phyloP scores from a whole-genome alignment of 2,113 vertebrate genomes.

The Mus pahari region DNA sequence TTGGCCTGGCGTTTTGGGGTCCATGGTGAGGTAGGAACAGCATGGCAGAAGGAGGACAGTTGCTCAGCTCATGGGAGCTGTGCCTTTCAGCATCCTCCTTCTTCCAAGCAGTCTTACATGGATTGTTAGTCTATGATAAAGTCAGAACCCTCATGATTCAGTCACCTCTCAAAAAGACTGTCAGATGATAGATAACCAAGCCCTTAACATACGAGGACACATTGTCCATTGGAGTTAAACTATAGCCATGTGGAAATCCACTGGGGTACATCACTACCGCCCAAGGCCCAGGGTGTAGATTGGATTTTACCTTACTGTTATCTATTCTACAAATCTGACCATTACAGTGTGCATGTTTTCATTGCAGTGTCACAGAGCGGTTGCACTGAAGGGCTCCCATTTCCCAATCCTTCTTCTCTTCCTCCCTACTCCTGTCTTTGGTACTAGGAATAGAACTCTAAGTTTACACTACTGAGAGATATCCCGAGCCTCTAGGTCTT shows the following conservation, averaged over 20 bases:
- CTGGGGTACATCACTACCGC: too few species aligned
- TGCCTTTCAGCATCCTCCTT: background rate
- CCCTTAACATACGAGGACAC: background rate
- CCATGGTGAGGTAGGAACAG: background rate
- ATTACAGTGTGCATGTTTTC: background rate
- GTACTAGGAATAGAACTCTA: background rate
- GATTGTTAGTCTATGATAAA: background rate
- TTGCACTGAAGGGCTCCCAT: background rate
- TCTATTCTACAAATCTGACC: background rate
- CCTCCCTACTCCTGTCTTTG: background rate
- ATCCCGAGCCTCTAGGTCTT: background rate
- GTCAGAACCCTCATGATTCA: background rate
- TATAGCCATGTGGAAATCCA: background rate
- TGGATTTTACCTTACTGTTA: background rate
- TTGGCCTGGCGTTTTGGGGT: background rate
- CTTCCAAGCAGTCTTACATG: background rate
- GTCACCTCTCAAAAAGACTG: background rate
- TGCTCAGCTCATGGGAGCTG: background rate
- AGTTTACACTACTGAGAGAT: background rate
- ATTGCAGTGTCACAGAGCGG: background rate
- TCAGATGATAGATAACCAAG: background rate
- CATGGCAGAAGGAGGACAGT: background rate
- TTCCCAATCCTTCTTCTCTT: too few species aligned
- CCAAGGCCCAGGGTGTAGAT: background rate
- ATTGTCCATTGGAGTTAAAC: background rate